Base-by-base conservation (phyloP, 2,797 vertebrate genomes). In the Chaunax sp. region DNA sequence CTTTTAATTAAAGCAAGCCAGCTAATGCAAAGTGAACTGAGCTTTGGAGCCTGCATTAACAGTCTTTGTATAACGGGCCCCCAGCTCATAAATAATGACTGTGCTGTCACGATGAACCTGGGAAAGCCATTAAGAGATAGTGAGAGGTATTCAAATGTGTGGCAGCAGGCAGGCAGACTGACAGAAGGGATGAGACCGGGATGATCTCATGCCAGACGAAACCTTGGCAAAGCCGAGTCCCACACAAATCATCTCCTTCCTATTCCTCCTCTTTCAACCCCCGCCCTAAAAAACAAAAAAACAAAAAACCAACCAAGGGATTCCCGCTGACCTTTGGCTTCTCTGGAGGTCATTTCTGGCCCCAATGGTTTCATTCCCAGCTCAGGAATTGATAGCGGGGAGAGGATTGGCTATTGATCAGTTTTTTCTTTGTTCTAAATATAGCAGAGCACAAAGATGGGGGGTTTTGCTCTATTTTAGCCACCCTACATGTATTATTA, bases 81-180 rank as follows among this genome's bases (percentile, higher is more conserved):
- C 58, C 18, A 2, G 59, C 68, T 89, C 78, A 87, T 91, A 81
- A 92, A 89, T 90, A 91, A 92, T 89, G 64, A 28, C 70, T 80
- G 49, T 37, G 60, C 77, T 85, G 85, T 87, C 84, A 82, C 65
- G 64, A 76, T 60, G 72, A 87, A 89, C 82, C 74, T 64, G 66
- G 80, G 79, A 90, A 89, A 84, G 64, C 86, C 84, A 90, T 89
- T 89, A 87, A 67, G 69, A 90, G 81, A 79, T 75, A 68, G 72
- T 71, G 82, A 86, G 80, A 75, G 70, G 69, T 64, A 75, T 78
- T 74, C 15, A 53, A 61, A 57, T 72, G 75, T 76, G 75, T 72
- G 63, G 45, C 71, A 62, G 78, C 73, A 75, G 63, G 63, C 64
- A 44, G 60, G 65, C 62, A 57, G 69, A 71, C 73, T 38, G 67